Evolutionary conservation across 2,888 invertebrate species (phyloP), one percentile per base, ranked within the genome.

Genomic region (Xestia ashworthii): DNA sequence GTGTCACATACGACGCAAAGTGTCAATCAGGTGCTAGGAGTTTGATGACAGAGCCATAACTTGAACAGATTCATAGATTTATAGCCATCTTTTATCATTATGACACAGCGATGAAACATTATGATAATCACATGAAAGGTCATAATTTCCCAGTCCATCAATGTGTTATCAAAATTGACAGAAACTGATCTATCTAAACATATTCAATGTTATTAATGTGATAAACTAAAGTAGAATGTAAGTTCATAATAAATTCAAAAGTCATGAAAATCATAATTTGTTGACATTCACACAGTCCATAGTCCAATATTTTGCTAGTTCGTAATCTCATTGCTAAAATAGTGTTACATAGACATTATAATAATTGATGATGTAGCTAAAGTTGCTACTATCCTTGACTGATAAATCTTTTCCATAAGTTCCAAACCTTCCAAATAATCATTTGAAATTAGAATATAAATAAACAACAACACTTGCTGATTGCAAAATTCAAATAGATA

Each of bases 251-350:
- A 32, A 44, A 68, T 64, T 50, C 6, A 22, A 66, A 53, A 62
- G 5, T 48, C 9, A 25, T 46, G 14, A 66, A 75, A 53, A 38
- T 48, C 14, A 22, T 0, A 76, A 50, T 60, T 32, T 67, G 66
- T 66, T 78, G 66, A 74, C 55, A 69, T 48, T 16, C 32, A 14
- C 64, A 55, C 64, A 72, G 81, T 81, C 60, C 81, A 78, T 79
- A 83, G 82, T 83, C 70, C 79, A 74, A 71, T 58, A 48, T 44
- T 67, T 55, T 62, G 55, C 70, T 77, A 65, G 77, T 53, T 12
- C 14, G 50, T 41, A 53, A 67, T 55, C 53, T 76, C 3, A 46
- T 53, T 69, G 44, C 32, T 46, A 41, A 4, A 22, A 8, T 53
- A 79, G 14, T 64, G 48, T 50, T 74, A 41, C 11, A 67, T 80